Base-by-base conservation (phyloP, 2,888 invertebrate species). In the Ceramica pisi region DNA sequence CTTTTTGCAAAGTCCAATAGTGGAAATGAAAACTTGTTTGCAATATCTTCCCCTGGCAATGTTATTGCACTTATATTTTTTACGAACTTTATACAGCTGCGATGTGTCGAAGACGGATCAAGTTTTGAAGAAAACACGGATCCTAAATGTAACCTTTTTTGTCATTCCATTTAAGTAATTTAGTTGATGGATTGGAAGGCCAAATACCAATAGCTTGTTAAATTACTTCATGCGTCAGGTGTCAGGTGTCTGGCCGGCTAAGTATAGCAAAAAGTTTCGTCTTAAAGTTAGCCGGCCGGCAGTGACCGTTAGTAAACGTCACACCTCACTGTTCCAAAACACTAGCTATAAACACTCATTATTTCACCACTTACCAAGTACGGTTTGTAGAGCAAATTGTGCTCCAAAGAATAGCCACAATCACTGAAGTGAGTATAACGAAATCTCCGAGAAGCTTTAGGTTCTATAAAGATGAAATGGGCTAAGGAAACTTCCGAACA, bases 291-390 rank as follows among this genome's bases (percentile, higher is more conserved):
- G 75, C 57, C 53, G 38, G 21, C 19, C 69, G 51, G 75, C 62
- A 51, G 60, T 60, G 67, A 80, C 84, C 79, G 86, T 86, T 84
- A 81, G 35, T 50, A 46, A 68, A 73, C 82, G 86, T 80, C 85
- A 82, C 80, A 82, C 75, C 50, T 74, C 76, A 78, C 68, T 86
- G 82, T 86, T 70, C 62, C 75, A 76, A 78, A 81, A 78, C 69
- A 81, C 78, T 71, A 68, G 67, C 65, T 75, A 68, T 70, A 70
- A 77, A 74, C 83, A 71, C 73, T 80, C 71, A 85, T 83, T 83
- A 83, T 77, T 80, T 75, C 67, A 67, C 57, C 55, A 81, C 55
- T 68, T 74, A 76, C 23, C 55, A 21, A 56, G 75, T 82, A 85
- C 61, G 21, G 80, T 70, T 61, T 71, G 69, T 62, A 64, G 66